Conservation (phyloP, 1,140 invertebrate species). For the Danaus melanippus region DNA sequence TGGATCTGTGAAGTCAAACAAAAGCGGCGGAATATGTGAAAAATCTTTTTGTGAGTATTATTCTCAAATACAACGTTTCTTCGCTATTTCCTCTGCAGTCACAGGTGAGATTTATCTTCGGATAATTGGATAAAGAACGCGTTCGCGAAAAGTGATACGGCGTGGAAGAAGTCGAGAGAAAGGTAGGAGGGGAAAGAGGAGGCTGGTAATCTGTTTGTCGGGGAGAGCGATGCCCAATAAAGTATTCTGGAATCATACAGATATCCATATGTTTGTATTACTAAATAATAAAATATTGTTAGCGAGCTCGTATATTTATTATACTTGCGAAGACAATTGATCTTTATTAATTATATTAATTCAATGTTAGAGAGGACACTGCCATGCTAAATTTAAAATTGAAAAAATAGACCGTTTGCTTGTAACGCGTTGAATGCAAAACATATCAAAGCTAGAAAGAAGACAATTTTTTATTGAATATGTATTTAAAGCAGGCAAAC, state of each 20-base stretch:
- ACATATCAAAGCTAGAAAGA: too few relatives aligned
- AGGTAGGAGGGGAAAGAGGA: conserved; percentile 25
- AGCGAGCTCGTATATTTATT: too few relatives aligned
- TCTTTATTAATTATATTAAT: too few relatives aligned
- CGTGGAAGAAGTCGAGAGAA: conserved; percentile 44
- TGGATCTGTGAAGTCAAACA: conserved; percentile 26
- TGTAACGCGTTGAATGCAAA: too few relatives aligned
- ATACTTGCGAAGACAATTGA: too few relatives aligned
- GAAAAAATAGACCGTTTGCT: too few relatives aligned
- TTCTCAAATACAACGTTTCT: conserved; percentile 53
- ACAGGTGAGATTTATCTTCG: conserved; percentile 70
- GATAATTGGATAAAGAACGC: conserved; percentile 70
- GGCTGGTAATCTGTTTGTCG: conserved; percentile 31
- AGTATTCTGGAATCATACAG: conserved; percentile 4
- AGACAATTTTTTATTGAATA: too few relatives aligned
- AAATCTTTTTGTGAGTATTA: conserved; percentile 45
- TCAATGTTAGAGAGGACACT: too few relatives aligned
- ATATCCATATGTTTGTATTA: too few relatives aligned
- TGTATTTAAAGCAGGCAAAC: too few relatives aligned
- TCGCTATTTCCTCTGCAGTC: conserved; percentile 59
- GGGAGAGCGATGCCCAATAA: conserved; percentile 12
- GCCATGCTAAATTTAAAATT: too few relatives aligned
- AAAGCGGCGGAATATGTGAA: conserved; percentile 39
- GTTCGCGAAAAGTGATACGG: conserved; percentile 65
- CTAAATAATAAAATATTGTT: too few relatives aligned